phyloP scores from a whole-genome alignment of 1,140 invertebrate genomes.

The Littorina saxatilis region DNA sequence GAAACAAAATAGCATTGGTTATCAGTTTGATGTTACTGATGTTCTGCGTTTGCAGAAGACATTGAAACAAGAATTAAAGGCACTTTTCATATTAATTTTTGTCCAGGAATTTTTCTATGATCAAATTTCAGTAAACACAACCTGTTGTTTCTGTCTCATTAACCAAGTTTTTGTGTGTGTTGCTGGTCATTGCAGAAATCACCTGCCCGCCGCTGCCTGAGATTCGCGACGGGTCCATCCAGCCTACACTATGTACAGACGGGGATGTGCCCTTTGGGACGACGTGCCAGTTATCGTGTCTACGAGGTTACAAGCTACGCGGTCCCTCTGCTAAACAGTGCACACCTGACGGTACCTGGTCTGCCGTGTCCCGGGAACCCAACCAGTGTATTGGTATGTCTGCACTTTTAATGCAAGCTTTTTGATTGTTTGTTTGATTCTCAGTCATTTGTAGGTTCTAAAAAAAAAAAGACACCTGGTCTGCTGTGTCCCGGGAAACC shows the following conservation, averaged over 20 bases:
- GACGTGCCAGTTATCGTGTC: slow-evolving; percentile 73
- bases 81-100: too few relatives aligned
- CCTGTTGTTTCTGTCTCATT: too few relatives aligned
- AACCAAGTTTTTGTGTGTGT: too few relatives aligned
- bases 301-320: slow-evolving; percentile 73
- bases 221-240: slow-evolving; percentile 63
- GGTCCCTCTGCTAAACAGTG: slow-evolving; percentile 74
- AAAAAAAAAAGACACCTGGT: too few relatives aligned
- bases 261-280: slow-evolving; percentile 69
- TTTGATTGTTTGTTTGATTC: not conserved
- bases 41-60: too few relatives aligned
- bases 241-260: slow-evolving; percentile 63
- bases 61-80: too few relatives aligned
- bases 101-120: too few relatives aligned
- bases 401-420: too few relatives aligned
- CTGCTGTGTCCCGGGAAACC: too few relatives aligned
- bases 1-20: too few relatives aligned
- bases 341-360: slow-evolving; percentile 75
- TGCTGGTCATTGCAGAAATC: slow-evolving; percentile 66
- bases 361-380: slow-evolving; percentile 53
- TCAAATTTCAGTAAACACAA: too few relatives aligned
- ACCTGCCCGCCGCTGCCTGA: slow-evolving; percentile 65
- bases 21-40: too few relatives aligned
- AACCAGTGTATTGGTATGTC: slow-evolving; percentile 69
- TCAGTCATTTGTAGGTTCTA: not conserved